Conservation (phyloP, 1,140 invertebrate species). For the Bombus confusus region DNA sequence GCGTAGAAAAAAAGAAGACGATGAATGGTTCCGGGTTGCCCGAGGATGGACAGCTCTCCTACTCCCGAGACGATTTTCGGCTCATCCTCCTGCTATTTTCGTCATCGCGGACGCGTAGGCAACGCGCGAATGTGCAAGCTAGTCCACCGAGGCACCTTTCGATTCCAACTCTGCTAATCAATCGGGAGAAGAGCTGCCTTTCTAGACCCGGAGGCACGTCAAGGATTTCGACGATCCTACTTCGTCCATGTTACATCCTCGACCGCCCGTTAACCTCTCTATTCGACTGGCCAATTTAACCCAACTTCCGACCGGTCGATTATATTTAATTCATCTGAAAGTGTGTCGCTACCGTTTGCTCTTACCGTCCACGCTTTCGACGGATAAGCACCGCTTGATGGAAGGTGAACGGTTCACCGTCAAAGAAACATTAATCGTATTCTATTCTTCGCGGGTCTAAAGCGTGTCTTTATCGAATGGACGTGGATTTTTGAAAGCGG, state of each 20-base stretch:
- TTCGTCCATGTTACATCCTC: conserved; percentile 35
- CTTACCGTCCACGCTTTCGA: background rate
- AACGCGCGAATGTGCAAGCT: background rate
- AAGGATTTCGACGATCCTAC: conserved; percentile 62
- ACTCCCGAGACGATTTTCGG: background rate
- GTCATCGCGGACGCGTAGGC: background rate
- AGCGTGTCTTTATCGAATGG: background rate
- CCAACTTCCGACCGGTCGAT: conserved; percentile 37
- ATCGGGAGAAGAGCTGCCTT: conserved; percentile 51
- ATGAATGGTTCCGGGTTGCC: conserved; percentile 44
- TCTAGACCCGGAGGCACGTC: conserved; percentile 66
- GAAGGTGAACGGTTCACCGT: conserved; percentile 13
- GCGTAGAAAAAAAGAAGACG: conserved; percentile 27
- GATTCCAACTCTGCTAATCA: conserved; percentile 53
- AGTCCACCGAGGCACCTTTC: conserved; percentile 39
- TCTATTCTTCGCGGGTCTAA: background rate
- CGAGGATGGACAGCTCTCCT: conserved; percentile 17
- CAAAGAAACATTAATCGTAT: background rate
- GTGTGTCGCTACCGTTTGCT: conserved; percentile 46
- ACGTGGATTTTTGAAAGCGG: conserved; percentile 1
- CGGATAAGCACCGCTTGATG: background rate
- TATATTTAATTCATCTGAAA: conserved; percentile 50
- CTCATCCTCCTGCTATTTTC: background rate
- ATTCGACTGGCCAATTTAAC: conserved; percentile 37
- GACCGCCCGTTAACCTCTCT: conserved; percentile 50